Conservation (phyloP, 2,888 invertebrate species). For the Agriopis leucophaearia region DNA sequence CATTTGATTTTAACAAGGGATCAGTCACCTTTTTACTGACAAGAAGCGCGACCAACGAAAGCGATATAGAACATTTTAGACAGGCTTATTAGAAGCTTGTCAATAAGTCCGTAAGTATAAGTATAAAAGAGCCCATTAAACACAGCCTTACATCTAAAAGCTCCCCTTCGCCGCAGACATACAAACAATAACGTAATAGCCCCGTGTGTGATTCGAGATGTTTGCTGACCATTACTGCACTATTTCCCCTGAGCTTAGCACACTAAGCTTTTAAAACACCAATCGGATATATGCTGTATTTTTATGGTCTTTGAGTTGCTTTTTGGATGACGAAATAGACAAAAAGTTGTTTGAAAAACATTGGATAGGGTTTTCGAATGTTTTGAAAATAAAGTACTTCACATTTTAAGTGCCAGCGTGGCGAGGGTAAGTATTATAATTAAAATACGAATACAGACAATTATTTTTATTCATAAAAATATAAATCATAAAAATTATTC, state of each 20-base stretch:
- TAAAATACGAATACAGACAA: neutral
- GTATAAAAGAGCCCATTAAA: slow-evolving; percentile 13
- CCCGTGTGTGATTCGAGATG: slow-evolving; percentile 27
- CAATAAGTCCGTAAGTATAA: too few relatives aligned
- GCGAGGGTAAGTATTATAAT: neutral
- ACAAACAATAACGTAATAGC: slow-evolving; percentile 35
- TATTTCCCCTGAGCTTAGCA: slow-evolving; percentile 35
- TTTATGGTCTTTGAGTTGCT: neutral
- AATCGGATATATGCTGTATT: neutral
- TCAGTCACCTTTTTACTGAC: too few relatives aligned
- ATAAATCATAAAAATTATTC: too few relatives aligned
- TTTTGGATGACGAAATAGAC: neutral
- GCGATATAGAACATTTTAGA: too few relatives aligned
- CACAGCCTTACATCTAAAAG: neutral
- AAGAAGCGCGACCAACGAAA: too few relatives aligned
- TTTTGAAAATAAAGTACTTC: neutral
- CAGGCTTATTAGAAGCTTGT: too few relatives aligned
- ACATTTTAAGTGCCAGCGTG: neutral
- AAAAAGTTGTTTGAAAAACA: neutral
- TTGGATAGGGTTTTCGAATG: neutral
- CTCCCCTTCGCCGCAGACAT: slow-evolving; percentile 20
- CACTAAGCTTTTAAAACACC: slow-evolving; percentile 8
- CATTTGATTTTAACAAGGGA: too few relatives aligned
- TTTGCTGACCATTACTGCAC: slow-evolving; percentile 42
- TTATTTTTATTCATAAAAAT: too few relatives aligned